Conservation (phyloP, 1,140 invertebrate genomes). For the Limonius californicus region DNA sequence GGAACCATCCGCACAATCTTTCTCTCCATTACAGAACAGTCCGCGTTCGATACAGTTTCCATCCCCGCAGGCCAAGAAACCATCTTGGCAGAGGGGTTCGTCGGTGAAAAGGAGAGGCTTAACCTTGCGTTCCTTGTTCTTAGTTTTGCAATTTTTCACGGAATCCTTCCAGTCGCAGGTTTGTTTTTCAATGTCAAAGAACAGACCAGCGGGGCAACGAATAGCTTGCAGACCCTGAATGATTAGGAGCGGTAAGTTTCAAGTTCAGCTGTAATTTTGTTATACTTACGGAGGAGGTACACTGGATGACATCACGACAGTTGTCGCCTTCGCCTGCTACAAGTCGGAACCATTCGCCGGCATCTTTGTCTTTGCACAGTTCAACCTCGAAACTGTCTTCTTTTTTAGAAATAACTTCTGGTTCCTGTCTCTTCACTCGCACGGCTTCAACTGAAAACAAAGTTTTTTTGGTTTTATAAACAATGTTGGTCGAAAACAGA, state of each 20-base stretch:
- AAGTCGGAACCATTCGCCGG: constrained; percentile 92
- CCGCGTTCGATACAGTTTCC: constrained; percentile 82
- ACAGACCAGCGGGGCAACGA: constrained; percentile 87
- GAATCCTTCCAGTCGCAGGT: constrained; percentile 94
- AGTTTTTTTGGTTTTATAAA: too few species aligned
- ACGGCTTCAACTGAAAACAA: neutral
- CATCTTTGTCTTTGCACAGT: constrained; percentile 90
- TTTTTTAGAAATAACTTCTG: constrained; percentile 60
- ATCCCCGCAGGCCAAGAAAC: constrained; percentile 82
- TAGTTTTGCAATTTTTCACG: constrained; percentile 89
- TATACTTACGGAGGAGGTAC: constrained; percentile 80
- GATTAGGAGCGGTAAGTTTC: neutral
- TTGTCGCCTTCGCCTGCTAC: constrained; percentile 86
- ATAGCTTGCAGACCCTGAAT: constrained; percentile 85
- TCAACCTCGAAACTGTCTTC: constrained; percentile 83
- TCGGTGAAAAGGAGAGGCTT: constrained; percentile 87
- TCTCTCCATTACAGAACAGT: constrained; percentile 91
- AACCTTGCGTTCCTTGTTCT: constrained; percentile 85
- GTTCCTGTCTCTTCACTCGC: constrained; percentile 49
- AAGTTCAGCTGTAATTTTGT: neutral
- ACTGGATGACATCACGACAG: constrained; percentile 93
- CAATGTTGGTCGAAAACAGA: too few species aligned
- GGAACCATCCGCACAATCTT: constrained; percentile 84
- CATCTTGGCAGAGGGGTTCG: constrained; percentile 85
- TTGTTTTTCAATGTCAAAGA: constrained; percentile 94